These are phyloP conservation scores for Armadillidium nasatum DNA, from an alignment of 1,140 invertebrate genomes.

Conservation along the genomic window DNA sequence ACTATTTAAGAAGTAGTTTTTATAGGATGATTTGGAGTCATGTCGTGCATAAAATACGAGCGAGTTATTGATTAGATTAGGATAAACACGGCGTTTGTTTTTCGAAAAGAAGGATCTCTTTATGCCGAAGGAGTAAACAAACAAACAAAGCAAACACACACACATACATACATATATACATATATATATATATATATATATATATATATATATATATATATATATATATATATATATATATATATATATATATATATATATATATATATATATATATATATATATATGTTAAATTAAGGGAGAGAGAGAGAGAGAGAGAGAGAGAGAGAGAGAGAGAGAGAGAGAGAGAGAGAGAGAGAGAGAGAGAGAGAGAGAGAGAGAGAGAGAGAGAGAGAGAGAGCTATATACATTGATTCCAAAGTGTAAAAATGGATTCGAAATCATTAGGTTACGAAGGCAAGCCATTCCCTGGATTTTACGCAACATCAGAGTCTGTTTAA, in stretches of 20 bases:
- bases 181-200: background rate
- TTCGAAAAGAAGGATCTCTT: background rate
- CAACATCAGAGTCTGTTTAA: too few relatives aligned
- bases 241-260: slow-evolving; percentile 15
- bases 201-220: background rate
- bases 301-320: too few relatives aligned
- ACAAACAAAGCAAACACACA: background rate
- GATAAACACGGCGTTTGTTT: background rate
- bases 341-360: slow-evolving; percentile 2
- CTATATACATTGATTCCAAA: background rate
- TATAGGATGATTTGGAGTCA: too few relatives aligned
- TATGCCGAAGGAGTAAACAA: background rate
- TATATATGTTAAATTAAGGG: background rate
- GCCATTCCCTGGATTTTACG: too few relatives aligned
- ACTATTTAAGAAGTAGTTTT: too few relatives aligned
- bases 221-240: slow-evolving; percentile 10
- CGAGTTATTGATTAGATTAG: too few relatives aligned
- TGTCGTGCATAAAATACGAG: too few relatives aligned
- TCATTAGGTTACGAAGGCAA: too few relatives aligned
- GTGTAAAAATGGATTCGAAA: too few relatives aligned
- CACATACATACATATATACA: background rate
- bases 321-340: background rate
- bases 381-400: slow-evolving; percentile 2
- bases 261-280: background rate
- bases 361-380: slow-evolving; percentile 2